Evolutionary conservation across 2,113 vertebrate species (phyloP), one percentile per base, ranked within the genome.

Genomic region (Collichthys lucidus): DNA sequence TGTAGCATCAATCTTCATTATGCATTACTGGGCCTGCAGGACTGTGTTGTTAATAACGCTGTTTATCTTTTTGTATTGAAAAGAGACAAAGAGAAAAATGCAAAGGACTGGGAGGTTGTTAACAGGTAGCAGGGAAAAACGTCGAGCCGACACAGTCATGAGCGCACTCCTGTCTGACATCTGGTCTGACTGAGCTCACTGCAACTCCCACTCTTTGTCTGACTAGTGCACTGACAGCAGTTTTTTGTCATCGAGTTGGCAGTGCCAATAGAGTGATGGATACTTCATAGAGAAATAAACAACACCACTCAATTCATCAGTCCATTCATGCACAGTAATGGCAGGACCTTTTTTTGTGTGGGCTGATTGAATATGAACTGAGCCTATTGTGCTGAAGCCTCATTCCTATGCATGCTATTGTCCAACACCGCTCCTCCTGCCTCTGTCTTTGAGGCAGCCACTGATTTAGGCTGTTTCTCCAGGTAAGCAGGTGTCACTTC

Each of bases 401-500:
- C 89, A 79, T 83, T 83, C 85, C 82, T 40, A 80, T 73, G 81
- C 80, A 67, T 5, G 73, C 87, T 50, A 76, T 93, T 91, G 88
- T 92, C 53, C 62, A 20, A 57, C 5, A 31, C 56, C 42, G 61
- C 75, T 59, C 80, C 81, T 77, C 66, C 50, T 65, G 67, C 72
- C 31, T 74, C 79, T 46, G 62, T 78, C 74, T 86, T 71, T 35
- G 77, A 73, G 85, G 74, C 84, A 88, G 65, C 78, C 12, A 10
- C 70, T 83, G 83, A 92, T 92, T 88, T 86, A 89, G 65, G 74
- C 63, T 2, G 31, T 82, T 87, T 85, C 75, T 86, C 68, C 79
- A 90, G 89, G 90, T 91, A 83, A 92, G 86, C 90, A 91, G 89
- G 91, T 91, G 92, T 86, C 89, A 88, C 74, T 62, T 90, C 87